Evolutionary conservation across 1,140 invertebrate genomes (phyloP), one percentile per base, ranked within the genome.

Genomic region (Drosophila leontia): DNA sequence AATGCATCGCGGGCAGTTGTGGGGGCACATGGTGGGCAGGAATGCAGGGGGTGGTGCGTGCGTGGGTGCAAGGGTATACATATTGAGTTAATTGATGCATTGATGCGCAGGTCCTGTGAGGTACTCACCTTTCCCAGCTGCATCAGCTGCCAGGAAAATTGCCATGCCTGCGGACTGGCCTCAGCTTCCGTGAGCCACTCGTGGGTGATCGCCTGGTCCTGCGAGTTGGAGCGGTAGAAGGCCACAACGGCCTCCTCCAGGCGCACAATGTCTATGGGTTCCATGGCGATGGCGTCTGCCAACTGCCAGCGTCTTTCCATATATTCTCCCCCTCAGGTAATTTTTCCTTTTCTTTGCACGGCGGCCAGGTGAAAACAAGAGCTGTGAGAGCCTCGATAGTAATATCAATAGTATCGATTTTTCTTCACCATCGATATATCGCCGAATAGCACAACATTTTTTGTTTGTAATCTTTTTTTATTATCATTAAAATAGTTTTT

Each of bases 131-230:
- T 97, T 60, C 95, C 94, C 11, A 96, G 94, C 87, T 96, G 94
- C 74, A 98, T 94, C 23, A 98, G 94, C 63, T 97, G 95, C 97
- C 97, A 98, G 1, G 97, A 95, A 93, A 98, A 97, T 76, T 95
- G 95, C 98, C 98, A 99, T 34, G 97, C 97, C 93, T 97, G 95
- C 11, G 95, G 94, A 32, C 96, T 97, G 64, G 95, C 94, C 93
- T 98, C 97, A 26, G 96, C 96, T 63, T 95, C 94, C 47, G 96
- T 96, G 34, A 98, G 94, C 96, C 96, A 98, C 19, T 96, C 93
- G 92, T 98, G 97, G 70, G 96, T 96, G 74, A 97, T 95, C 23
- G 95, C 95, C 88, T 97, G 95, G 70, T 95, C 93, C 58, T 94
- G 69, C 19, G 92, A 82, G 55, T 79, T 88, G 15, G 86, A 91